Evolutionary conservation across 2,797 vertebrate genomes (phyloP).

Genomic region (Phrynocephalus vlangalii): DNA sequence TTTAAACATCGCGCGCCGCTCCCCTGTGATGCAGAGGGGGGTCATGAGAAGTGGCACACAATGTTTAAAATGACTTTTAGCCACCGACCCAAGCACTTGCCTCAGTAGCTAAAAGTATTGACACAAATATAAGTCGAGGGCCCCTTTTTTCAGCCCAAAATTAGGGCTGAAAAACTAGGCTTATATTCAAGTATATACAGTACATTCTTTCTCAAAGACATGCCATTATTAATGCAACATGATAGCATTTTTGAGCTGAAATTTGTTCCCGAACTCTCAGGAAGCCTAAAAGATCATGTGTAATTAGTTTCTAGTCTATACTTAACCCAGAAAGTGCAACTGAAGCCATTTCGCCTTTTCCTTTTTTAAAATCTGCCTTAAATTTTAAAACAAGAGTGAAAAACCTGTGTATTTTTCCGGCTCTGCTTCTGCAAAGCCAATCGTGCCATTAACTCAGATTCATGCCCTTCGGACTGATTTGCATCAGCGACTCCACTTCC

Average conservation of each 20-base stretch:
- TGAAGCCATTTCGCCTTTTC: neutral
- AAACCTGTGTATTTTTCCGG: conserved; percentile 89
- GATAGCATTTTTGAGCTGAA: neutral
- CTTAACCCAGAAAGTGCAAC: neutral
- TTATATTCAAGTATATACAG: too few species aligned
- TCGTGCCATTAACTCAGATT: conserved; percentile 87
- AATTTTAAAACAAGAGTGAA: neutral
- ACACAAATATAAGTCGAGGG: too few species aligned
- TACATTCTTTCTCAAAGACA: too few species aligned
- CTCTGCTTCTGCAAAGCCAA: conserved; percentile 86
- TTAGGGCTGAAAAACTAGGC: too few species aligned
- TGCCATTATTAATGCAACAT: neutral
- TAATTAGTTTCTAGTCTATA: neutral
- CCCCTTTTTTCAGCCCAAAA: too few species aligned
- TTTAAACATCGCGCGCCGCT: too few species aligned
- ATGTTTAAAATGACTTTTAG: too few species aligned
- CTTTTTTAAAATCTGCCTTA: neutral
- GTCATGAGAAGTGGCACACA: too few species aligned
- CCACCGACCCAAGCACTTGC: too few species aligned
- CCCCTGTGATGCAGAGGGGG: too few species aligned
- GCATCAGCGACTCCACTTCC: conserved; percentile 92
- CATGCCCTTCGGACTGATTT: conserved; percentile 92
- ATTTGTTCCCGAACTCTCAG: neutral
- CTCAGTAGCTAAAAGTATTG: too few species aligned
- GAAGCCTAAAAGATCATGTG: neutral